These are phyloP conservation scores for Drosophila eugracilis DNA, from an alignment of 1,140 invertebrate genomes.

Conservation along the genomic window DNA sequence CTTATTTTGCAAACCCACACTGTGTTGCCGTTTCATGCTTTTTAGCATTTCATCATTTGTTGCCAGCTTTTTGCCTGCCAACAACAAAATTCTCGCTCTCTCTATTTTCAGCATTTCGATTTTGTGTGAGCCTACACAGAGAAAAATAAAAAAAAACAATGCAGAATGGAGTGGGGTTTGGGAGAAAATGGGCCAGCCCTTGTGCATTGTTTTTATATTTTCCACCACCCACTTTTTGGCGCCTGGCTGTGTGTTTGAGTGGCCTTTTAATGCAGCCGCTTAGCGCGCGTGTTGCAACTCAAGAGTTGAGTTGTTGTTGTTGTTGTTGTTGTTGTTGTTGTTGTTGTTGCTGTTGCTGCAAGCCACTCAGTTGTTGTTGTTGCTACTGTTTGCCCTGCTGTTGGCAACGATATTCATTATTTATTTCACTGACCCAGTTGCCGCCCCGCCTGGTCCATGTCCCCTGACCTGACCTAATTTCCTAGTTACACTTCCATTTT, in stretches of 20 bases:
- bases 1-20: not conserved
- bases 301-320: constrained; percentile 44
- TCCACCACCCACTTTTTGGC: constrained; percentile 1
- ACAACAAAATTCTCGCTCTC: not conserved
- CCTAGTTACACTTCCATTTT: not conserved
- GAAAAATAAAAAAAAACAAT: not conserved
- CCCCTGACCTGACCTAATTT: constrained; percentile 61
- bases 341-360: not conserved
- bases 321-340: not conserved
- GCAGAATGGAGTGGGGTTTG: not conserved
- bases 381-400: constrained; percentile 24
- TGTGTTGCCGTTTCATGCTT: constrained; percentile 60
- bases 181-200: not conserved
- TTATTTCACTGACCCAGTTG: constrained; percentile 76
- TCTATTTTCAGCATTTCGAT: constrained; percentile 21
- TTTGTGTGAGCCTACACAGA: constrained; percentile 28
- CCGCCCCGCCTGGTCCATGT: constrained; percentile 45
- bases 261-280: constrained; percentile 74
- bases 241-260: constrained; percentile 48
- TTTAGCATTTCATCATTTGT: constrained; percentile 80
- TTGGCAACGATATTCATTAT: constrained; percentile 73
- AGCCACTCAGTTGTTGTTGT: constrained; percentile 16
- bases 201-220: constrained; percentile 3
- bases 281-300: constrained; percentile 70
- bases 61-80: constrained; percentile 55